These are phyloP conservation scores for Drosophila auraria DNA, from an alignment of 1,140 invertebrate genomes.

Conservation along the genomic window DNA sequence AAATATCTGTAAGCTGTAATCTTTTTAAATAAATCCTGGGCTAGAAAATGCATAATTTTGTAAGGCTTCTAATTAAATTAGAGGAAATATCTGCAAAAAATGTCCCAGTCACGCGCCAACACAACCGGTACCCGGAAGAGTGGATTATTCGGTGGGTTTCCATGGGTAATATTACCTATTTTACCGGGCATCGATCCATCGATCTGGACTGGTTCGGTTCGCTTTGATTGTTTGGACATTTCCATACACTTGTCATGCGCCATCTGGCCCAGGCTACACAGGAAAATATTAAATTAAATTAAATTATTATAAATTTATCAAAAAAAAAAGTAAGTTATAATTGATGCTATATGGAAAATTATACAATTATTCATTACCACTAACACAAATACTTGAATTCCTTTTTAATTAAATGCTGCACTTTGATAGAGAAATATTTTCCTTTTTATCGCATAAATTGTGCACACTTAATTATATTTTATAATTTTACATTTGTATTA, in stretches of 20 bases:
- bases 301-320: too few species aligned
- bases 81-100: constrained; percentile 1
- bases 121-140: constrained; percentile 21
- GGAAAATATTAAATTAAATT: too few species aligned
- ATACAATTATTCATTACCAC: too few species aligned
- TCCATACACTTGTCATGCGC: constrained; percentile 67
- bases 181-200: constrained; percentile 16
- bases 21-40: too few species aligned
- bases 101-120: constrained; percentile 20
- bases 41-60: too few species aligned
- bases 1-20: too few species aligned
- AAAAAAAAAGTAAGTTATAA: too few species aligned
- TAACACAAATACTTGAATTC: too few species aligned
- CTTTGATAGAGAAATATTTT: background rate
- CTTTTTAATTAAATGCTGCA: background rate
- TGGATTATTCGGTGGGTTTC: constrained; percentile 13
- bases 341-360: too few species aligned
- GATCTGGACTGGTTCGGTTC: constrained; percentile 30
- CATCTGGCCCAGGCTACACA: constrained; percentile 18
- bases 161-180: background rate
- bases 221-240: constrained; percentile 52
- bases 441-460: background rate
- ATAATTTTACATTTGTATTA: background rate
- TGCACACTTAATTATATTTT: background rate
- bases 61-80: constrained; percentile 14